Evolutionary conservation across 2,113 vertebrate species (phyloP).

Genomic region (Spea bombifrons): DNA sequence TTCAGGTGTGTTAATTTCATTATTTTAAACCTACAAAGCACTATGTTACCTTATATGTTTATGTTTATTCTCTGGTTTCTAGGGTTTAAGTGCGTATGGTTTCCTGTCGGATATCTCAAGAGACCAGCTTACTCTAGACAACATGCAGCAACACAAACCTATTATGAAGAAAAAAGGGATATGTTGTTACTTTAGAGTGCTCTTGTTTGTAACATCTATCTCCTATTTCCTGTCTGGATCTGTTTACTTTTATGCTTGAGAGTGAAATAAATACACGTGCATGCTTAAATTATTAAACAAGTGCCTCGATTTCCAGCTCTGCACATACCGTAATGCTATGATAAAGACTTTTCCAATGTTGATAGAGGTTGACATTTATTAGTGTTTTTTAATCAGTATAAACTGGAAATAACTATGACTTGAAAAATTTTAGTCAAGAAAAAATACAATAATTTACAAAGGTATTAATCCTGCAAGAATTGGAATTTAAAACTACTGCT

Average conservation of each 20-base stretch:
- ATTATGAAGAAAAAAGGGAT: constrained; percentile 45
- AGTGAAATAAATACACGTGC: constrained; percentile 43
- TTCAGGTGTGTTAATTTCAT: no score
- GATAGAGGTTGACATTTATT: not conserved
- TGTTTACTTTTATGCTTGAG: constrained; percentile 4
- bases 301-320: constrained; percentile 38
- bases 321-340: constrained; percentile 28
- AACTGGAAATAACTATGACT: no score
- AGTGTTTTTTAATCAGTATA: no score
- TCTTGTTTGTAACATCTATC: constrained; percentile 38
- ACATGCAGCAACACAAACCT: constrained; percentile 40
- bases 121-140: constrained; percentile 34
- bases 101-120: constrained; percentile 29
- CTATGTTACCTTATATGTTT: not conserved
- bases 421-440: no score
- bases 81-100: not conserved
- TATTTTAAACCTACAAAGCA: no score
- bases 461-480: no score
- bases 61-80: not conserved
- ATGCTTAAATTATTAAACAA: constrained; percentile 29
- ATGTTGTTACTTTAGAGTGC: constrained; percentile 42
- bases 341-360: constrained; percentile 36
- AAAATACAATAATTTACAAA: no score
- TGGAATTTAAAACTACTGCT: no score
- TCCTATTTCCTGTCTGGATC: constrained; percentile 26